A percentile compares a stretch with the other conserved stretches of the same genome.
These are phyloP conservation scores for Fulica atra DNA, from an alignment of 2,113 vertebrate species.

Conservation along the genomic window DNA sequence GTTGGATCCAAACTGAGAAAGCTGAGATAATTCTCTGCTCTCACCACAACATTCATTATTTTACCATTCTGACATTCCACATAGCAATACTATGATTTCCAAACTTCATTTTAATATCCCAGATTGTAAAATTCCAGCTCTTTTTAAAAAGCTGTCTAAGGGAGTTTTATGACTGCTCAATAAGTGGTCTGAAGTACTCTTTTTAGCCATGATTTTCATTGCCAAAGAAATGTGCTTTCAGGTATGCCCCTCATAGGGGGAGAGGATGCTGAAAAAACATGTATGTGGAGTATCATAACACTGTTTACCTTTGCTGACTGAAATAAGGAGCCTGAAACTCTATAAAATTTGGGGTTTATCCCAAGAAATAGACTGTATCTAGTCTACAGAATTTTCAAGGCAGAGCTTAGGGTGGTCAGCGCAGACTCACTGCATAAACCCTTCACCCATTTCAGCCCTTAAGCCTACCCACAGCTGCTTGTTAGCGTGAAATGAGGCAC, in stretches of 20 bases:
- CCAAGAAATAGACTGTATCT: background rate
- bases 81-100: background rate
- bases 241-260: background rate
- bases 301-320: background rate
- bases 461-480: background rate
- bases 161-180: background rate
- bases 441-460: background rate
- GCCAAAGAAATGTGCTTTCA: background rate
- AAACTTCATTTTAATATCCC: background rate
- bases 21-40: background rate
- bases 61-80: background rate
- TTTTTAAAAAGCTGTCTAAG: background rate
- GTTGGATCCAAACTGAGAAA: constrained; percentile 26
- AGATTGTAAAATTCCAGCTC: background rate
- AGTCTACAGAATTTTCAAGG: background rate
- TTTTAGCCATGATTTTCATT: background rate
- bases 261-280: background rate
- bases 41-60: background rate
- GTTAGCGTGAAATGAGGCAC: background rate
- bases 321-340: background rate
- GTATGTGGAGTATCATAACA: background rate
- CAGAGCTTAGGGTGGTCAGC: background rate
- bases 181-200: background rate
- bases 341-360: background rate
- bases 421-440: background rate